Conservation (phyloP, 2,113 vertebrate genomes). For the Anseranas semipalmata region DNA sequence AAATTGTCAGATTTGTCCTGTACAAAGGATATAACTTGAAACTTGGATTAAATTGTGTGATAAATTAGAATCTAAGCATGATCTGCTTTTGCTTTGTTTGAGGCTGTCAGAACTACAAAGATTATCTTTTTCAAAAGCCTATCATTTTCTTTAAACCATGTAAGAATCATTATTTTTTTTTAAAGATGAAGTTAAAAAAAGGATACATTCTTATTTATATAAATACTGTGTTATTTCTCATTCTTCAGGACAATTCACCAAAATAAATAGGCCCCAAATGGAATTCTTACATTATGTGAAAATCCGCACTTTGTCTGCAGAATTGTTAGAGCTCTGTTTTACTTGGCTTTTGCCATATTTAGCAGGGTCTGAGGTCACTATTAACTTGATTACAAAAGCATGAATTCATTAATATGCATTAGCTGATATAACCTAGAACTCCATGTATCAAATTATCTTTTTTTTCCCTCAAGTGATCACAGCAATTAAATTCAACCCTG, state of each 20-base stretch:
- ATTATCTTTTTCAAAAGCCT: not conserved
- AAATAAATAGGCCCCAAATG: not conserved
- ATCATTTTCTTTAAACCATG: not conserved
- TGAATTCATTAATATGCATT: conserved; percentile 29
- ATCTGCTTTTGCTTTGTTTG: not conserved
- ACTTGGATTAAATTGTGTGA: not conserved
- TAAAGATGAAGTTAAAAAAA: not conserved
- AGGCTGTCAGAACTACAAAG: not conserved
- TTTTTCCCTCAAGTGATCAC: not conserved
- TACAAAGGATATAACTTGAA: not conserved
- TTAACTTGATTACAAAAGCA: conserved; percentile 42
- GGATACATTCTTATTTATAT: not conserved
- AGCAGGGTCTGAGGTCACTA: conserved; percentile 18
- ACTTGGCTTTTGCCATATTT: not conserved
- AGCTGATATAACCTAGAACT: not conserved
- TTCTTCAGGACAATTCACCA: not conserved
- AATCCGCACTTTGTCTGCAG: not conserved
- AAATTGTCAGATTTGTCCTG: not conserved
- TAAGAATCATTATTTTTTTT: not conserved
- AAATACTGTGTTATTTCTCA: not conserved
- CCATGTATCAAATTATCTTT: not conserved
- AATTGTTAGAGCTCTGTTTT: not conserved
- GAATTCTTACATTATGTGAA: not conserved
- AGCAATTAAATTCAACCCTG: conserved; percentile 22
- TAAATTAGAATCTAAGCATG: not conserved